Percentiles rank a stretch among this genome's conserved stretches.
Evolutionary conservation across 1,140 invertebrate species (phyloP).

Genomic region (Eriocheir sinensis): DNA sequence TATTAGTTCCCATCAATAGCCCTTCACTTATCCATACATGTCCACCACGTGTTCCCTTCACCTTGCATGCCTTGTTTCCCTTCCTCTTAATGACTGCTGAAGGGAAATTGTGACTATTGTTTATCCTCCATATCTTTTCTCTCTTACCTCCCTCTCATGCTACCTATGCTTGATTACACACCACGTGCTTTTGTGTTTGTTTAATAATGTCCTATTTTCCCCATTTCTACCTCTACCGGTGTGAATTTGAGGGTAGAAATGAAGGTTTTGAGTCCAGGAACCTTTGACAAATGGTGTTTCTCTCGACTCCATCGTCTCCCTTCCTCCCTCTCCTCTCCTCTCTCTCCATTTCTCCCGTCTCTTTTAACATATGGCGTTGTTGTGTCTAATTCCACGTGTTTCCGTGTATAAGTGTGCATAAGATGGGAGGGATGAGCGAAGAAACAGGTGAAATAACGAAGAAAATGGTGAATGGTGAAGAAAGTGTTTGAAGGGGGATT

Average conservation of each 20-base stretch:
- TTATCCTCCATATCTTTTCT: too few relatives aligned
- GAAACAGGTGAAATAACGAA: neutral
- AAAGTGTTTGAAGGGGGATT: slow-evolving; percentile 23
- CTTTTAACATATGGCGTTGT: slow-evolving; percentile 3
- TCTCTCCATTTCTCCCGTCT: too few relatives aligned
- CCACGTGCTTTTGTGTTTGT: neutral
- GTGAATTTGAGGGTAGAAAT: neutral
- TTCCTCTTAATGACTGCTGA: too few relatives aligned
- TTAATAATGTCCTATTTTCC: neutral
- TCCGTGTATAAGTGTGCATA: neutral
- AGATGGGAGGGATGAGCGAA: neutral
- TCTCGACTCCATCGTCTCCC: neutral
- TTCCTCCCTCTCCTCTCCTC: neutral
- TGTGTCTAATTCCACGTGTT: neutral
- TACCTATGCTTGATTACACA: neutral
- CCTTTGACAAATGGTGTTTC: neutral
- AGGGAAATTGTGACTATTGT: neutral
- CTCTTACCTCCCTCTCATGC: neutral
- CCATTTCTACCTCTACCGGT: neutral
- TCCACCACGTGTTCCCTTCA: neutral
- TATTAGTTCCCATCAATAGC: neutral
- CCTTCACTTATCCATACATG: neutral
- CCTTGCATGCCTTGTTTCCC: neutral
- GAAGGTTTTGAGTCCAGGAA: neutral
- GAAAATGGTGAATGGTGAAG: neutral